phyloP scores from a whole-genome alignment of 2,888 invertebrate species.

The Eupithecia subumbrata region DNA sequence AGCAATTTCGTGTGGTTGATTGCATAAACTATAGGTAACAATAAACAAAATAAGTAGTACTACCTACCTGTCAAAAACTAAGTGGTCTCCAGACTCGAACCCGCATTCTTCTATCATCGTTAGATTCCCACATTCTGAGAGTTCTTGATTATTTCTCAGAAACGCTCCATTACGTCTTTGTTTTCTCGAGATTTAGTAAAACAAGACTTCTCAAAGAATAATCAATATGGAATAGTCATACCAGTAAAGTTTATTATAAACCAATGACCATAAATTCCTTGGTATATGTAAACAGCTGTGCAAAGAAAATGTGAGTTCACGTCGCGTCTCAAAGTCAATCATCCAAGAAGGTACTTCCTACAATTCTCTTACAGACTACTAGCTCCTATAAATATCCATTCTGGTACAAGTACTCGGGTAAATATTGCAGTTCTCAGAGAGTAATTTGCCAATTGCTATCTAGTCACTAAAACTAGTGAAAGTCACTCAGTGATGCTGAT shows the following conservation, averaged over 20 bases:
- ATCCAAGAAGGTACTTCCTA: background rate
- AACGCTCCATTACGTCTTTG: background rate
- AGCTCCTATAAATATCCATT: background rate
- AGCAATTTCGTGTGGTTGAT: background rate
- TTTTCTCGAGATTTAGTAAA: background rate
- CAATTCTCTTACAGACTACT: background rate
- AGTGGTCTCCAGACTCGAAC: background rate
- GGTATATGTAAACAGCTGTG: background rate
- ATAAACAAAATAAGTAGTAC: background rate
- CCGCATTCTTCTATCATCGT: background rate
- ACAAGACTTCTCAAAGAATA: background rate
- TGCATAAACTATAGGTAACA: background rate
- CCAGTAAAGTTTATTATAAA: background rate
- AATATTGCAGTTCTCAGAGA: background rate
- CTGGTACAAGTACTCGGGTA: background rate
- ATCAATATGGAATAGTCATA: background rate
- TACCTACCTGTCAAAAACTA: background rate
- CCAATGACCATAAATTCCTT: slow-evolving; percentile 1
- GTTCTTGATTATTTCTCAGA: background rate
- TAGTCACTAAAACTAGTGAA: background rate
- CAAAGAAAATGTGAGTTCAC: background rate
- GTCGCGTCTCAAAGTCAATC: background rate
- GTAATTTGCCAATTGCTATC: slow-evolving; percentile 4
- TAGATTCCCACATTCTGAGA: background rate
- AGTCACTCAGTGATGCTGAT: background rate